Percentiles rank a stretch among this genome's conserved stretches.
These are phyloP conservation scores for Drosophila burlai DNA, from an alignment of 1,140 invertebrate species.

Conservation along the genomic window DNA sequence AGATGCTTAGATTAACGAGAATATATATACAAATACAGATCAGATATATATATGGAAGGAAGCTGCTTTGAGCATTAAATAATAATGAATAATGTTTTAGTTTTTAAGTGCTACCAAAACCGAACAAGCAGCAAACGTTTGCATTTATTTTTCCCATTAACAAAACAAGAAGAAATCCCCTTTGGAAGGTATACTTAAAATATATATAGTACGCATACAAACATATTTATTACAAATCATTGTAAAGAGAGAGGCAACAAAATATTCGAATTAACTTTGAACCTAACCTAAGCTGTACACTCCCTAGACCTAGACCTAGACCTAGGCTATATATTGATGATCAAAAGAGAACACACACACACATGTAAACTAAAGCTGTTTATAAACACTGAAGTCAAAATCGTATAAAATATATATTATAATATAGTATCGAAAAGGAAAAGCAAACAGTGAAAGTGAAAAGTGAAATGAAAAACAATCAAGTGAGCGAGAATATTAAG, in stretches of 20 bases:
- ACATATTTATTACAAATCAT: conserved; percentile 60
- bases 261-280: conserved; percentile 26
- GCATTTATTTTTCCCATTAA: conserved; percentile 67
- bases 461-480: conserved; percentile 9
- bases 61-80: conserved; percentile 58
- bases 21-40: conserved; percentile 1
- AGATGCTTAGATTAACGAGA: not conserved
- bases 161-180: conserved; percentile 5
- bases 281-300: conserved; percentile 23
- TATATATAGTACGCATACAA: conserved; percentile 25
- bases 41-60: conserved; percentile 17
- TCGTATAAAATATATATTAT: not conserved
- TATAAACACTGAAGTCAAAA: conserved; percentile 52
- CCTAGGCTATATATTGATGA: conserved; percentile 3
- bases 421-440: not conserved
- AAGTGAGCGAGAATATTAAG: not conserved
- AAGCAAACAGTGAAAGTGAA: conserved; percentile 5
- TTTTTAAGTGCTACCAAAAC: conserved; percentile 55
- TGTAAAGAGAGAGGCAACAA: conserved; percentile 78
- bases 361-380: conserved; percentile 48
- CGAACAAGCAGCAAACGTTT: conserved; percentile 67
- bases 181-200: conserved; percentile 8
- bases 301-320: conserved; percentile 32
- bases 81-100: conserved; percentile 34
- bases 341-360: not conserved